Evolutionary conservation across 2,888 invertebrate genomes (phyloP).

Genomic region (Cephus pulcher): DNA sequence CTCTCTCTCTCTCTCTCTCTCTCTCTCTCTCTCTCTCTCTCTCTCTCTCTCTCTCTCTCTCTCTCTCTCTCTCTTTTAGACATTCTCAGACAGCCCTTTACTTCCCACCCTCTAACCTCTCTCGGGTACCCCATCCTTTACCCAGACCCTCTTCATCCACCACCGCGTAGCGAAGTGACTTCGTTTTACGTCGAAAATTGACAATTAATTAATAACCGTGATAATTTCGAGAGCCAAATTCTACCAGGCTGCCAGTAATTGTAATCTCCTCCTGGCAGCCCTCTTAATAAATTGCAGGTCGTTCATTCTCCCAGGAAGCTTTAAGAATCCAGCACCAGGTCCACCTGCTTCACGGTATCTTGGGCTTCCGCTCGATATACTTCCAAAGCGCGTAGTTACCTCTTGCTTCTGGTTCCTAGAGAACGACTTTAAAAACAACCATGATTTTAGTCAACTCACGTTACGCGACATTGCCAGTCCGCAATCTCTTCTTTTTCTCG

Average conservation of each 20-base stretch:
- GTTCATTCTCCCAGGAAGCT: neutral
- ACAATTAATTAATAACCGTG: slow-evolving; percentile 4
- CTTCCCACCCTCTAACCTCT: slow-evolving; percentile 10
- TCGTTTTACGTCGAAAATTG: slow-evolving; percentile 3
- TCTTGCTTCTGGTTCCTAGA: too few species aligned
- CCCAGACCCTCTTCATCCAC: slow-evolving; percentile 22
- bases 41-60: slow-evolving; percentile 26
- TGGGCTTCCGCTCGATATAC: too few species aligned
- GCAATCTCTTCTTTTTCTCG: slow-evolving; percentile 3
- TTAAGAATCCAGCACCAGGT: too few species aligned
- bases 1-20: slow-evolving; percentile 27
- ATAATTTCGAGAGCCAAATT: neutral
- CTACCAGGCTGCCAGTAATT: neutral
- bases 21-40: slow-evolving; percentile 18
- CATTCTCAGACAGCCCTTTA: slow-evolving; percentile 15
- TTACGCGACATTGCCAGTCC: too few species aligned
- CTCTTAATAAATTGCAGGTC: neutral
- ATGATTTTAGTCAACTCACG: too few species aligned
- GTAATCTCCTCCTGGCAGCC: neutral
- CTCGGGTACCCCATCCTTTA: slow-evolving; percentile 18
- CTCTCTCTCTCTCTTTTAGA: slow-evolving; percentile 25
- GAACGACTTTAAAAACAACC: too few species aligned
- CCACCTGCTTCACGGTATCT: too few species aligned
- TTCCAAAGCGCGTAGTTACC: too few species aligned
- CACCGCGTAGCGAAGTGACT: slow-evolving; percentile 26